Percentiles rank a stretch among this genome's conserved stretches.
Evolutionary conservation across 2,113 vertebrate genomes (phyloP).

Genomic region (Redunca redunca): DNA sequence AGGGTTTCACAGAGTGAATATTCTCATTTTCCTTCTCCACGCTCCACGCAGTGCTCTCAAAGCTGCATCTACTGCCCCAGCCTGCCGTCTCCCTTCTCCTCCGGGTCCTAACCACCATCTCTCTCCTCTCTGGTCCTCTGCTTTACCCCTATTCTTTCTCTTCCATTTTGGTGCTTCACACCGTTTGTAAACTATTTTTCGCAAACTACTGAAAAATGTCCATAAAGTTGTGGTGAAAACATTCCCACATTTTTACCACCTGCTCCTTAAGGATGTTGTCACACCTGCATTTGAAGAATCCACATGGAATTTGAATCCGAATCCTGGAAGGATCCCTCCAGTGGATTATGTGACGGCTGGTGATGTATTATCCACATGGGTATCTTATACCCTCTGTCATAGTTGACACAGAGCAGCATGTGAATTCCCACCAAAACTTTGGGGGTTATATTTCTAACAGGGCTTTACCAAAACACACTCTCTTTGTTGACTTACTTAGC

Average conservation of each 20-base stretch:
- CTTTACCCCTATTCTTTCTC: too few relatives aligned
- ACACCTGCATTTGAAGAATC: neutral
- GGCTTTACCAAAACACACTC: neutral
- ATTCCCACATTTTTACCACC: neutral
- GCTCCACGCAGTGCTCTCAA: rapidly evolving
- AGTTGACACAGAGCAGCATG: rapidly evolving
- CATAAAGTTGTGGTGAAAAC: neutral
- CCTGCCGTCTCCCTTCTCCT: rapidly evolving
- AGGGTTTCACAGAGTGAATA: rapidly evolving
- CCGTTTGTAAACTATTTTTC: neutral
- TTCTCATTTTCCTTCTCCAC: rapidly evolving
- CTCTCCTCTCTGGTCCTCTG: neutral
- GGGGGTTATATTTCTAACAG: neutral
- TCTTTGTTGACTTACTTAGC: neutral
- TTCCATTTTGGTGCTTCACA: neutral
- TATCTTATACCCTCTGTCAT: rapidly evolving
- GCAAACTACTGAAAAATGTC: neutral
- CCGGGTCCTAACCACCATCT: rapidly evolving
- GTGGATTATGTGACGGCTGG: neutral
- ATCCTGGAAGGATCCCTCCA: neutral
- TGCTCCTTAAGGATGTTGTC: neutral
- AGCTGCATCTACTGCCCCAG: rapidly evolving
- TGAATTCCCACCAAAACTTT: neutral
- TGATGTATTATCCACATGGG: rapidly evolving
- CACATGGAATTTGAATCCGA: neutral